A percentile compares a stretch with the other conserved stretches of the same genome.
Evolutionary conservation across 2,888 invertebrate genomes (phyloP).

Genomic region (Cheilosia pagana): DNA sequence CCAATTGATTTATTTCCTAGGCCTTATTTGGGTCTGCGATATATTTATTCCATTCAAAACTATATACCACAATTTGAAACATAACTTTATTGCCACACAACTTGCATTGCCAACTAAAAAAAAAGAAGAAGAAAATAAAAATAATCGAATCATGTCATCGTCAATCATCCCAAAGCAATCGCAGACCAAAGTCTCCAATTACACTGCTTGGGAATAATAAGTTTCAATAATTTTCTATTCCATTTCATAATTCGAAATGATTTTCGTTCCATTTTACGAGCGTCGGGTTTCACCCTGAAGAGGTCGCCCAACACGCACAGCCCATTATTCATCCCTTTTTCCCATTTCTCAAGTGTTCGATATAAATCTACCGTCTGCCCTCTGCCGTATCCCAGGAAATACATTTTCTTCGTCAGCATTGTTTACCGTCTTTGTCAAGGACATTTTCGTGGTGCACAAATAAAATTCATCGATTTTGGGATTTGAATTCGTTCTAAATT

Average conservation of each 20-base stretch:
- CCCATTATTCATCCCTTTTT: slow-evolving; percentile 47
- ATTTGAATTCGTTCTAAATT: slow-evolving; percentile 1
- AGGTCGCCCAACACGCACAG: slow-evolving; percentile 53
- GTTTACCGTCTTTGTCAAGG: slow-evolving; percentile 28
- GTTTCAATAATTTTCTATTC: slow-evolving; percentile 69
- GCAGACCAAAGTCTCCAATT: slow-evolving; percentile 47
- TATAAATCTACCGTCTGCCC: slow-evolving; percentile 8
- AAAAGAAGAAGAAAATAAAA: neutral
- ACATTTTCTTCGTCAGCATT: neutral
- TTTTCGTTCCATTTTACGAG: slow-evolving; percentile 49
- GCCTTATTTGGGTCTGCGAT: neutral
- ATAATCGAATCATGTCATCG: slow-evolving; percentile 49
- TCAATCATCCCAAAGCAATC: slow-evolving; percentile 55
- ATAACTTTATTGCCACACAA: too few relatives aligned
- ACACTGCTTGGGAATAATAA: slow-evolving; percentile 46
- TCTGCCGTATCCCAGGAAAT: slow-evolving; percentile 8
- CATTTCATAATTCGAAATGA: slow-evolving; percentile 59
- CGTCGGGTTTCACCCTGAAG: slow-evolving; percentile 57
- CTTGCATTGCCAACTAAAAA: neutral
- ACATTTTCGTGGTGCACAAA: slow-evolving; percentile 1
- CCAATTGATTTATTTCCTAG: neutral
- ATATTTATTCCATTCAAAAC: neutral
- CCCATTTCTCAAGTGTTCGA: slow-evolving; percentile 41
- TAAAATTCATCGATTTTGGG: neutral
- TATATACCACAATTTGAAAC: slow-evolving; percentile 2